These are phyloP conservation scores for Acrocephalus kingi DNA, from an alignment of 2,113 vertebrate genomes.

Conservation along the genomic window DNA sequence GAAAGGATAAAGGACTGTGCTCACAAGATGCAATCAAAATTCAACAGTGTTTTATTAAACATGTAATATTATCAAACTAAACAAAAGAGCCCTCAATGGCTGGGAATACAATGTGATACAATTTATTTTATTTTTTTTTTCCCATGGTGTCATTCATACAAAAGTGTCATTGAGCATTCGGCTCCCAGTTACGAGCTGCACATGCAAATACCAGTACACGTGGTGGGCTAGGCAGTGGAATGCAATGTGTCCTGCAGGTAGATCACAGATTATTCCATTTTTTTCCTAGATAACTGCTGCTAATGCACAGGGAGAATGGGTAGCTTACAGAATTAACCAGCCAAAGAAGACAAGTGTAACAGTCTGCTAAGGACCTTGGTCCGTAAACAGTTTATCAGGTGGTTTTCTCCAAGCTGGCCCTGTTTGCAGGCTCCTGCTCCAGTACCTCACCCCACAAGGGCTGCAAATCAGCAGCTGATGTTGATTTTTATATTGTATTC, in stretches of 20 bases:
- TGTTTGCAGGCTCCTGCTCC: not conserved
- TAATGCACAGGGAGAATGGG: not conserved
- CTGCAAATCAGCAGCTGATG: not conserved
- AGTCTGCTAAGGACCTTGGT: not conserved
- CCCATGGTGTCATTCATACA: conserved; percentile 41
- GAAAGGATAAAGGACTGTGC: conserved; percentile 64
- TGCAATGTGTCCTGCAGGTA: not conserved
- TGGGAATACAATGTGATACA: conserved; percentile 56
- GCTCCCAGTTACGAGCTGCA: not conserved
- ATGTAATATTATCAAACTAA: conserved; percentile 72
- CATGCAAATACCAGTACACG: not conserved
- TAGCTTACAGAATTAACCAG: not conserved
- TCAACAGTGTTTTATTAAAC: conserved; percentile 73
- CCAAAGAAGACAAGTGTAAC: not conserved
- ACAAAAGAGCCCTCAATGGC: conserved; percentile 70
- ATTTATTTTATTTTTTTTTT: conserved; percentile 19
- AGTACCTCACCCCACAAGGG: not conserved
- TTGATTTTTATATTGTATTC: not conserved
- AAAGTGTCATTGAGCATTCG: conserved; percentile 33
- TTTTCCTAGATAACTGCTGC: not conserved
- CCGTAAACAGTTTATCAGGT: not conserved
- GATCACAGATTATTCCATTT: not conserved
- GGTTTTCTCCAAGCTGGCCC: not conserved
- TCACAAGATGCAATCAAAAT: conserved; percentile 74
- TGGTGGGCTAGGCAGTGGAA: not conserved